phyloP scores from a whole-genome alignment of 1,140 invertebrate species.

The Drosophila mayri region DNA sequence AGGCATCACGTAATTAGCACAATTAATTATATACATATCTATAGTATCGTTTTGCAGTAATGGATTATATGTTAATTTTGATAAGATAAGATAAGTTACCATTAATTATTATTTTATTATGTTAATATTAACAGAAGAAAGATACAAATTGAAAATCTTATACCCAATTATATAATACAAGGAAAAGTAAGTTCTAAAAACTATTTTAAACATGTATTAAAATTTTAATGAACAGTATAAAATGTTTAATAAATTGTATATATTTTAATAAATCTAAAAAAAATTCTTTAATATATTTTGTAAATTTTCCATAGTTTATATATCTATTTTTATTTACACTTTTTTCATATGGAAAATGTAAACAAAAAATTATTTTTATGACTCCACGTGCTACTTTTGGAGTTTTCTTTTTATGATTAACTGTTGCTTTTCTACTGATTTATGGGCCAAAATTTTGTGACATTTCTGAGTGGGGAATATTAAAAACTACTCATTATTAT shows the following conservation, averaged over 20 bases:
- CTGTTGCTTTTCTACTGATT: neutral
- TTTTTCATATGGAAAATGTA: neutral
- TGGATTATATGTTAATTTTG: too few species aligned
- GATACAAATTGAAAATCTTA: too few species aligned
- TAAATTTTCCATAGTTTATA: neutral
- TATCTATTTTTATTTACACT: neutral
- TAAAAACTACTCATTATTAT: constrained; percentile 47
- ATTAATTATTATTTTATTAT: neutral
- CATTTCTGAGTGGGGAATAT: constrained; percentile 3
- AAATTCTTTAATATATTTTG: neutral
- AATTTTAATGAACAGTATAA: neutral
- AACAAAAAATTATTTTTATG: too few species aligned
- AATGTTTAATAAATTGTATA: neutral
- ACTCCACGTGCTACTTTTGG: neutral
- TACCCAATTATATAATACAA: too few species aligned
- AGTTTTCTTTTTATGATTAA: constrained; percentile 7
- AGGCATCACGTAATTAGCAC: constrained; percentile 5
- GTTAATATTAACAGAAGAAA: neutral
- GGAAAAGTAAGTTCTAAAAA: neutral
- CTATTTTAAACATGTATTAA: neutral
- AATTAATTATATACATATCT: constrained; percentile 3
- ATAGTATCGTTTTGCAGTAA: neutral
- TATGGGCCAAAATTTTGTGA: neutral
- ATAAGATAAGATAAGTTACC: too few species aligned
- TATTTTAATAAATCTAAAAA: neutral